A percentile compares a stretch with the other conserved stretches of the same genome.
Evolutionary conservation across 2,888 invertebrate genomes (phyloP).

Genomic region (Erpobdella octoculata): DNA sequence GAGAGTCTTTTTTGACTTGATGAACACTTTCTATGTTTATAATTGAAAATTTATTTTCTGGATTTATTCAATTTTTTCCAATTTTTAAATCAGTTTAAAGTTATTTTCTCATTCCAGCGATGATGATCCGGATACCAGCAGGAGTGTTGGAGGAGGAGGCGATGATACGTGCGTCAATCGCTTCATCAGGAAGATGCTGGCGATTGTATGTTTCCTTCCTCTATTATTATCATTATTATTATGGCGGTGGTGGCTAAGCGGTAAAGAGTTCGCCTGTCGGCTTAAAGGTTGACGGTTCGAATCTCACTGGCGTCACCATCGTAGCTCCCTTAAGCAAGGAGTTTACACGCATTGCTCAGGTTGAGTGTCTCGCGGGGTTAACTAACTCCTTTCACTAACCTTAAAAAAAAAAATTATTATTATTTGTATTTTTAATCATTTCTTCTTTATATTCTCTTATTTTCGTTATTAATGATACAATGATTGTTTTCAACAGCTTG

Average conservation of each 20-base stretch:
- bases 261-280: too few species aligned
- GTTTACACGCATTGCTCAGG: too few species aligned
- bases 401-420: too few species aligned
- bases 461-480: background rate
- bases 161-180: constrained; percentile 69
- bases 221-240: background rate
- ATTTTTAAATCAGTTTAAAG: background rate
- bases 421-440: background rate
- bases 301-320: too few species aligned
- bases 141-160: constrained; percentile 42
- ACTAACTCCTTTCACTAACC: too few species aligned
- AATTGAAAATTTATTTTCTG: background rate
- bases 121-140: background rate
- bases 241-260: background rate
- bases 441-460: background rate
- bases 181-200: constrained; percentile 78
- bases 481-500: constrained; percentile 55
- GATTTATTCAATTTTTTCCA: background rate
- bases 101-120: background rate
- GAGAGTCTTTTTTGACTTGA: constrained; percentile 55
- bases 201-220: constrained; percentile 61
- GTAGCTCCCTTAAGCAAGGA: too few species aligned
- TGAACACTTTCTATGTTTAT: constrained; percentile 37
- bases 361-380: too few species aligned
- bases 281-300: too few species aligned